Evolutionary conservation across 1,140 invertebrate genomes (phyloP), one percentile per base, ranked within the genome.

Genomic region (Anoplophora glabripennis): DNA sequence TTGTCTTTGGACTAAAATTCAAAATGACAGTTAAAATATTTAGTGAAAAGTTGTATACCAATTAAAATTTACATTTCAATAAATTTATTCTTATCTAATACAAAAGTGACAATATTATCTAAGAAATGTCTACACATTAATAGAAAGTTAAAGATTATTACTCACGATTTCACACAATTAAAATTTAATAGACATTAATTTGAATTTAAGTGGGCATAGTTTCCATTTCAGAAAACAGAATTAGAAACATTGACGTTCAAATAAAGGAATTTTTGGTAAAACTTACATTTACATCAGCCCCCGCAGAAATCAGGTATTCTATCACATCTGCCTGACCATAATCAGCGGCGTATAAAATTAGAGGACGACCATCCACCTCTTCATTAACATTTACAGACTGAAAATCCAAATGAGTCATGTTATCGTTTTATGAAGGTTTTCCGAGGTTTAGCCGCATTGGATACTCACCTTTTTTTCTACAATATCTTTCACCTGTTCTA

Each of bases 281-380:
- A 83, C 87, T 89, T 85, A 97, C 94, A 86, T 98, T 93, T 17
- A 93, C 87, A 81, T 96, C 84, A 51, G 93, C 94, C 69, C 94
- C 94, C 80, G 90, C 91, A 17, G 86, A 82, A 56, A 96, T 78
- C 62, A 98, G 82, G 76, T 90, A 96, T 74, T 90, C 83, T 44
- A 97, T 83, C n/a, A 97, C 91, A 74, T 92, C 90, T 49, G 80
- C 82, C 76, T 98, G 94, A 0, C 94, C 94, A 81, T 96, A 98
- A 80, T 98, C 95, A 45, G 94, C 93, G 37, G 94, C 94, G 81
- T 94, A 94, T 75, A 93, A 87, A 54, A 95, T 80, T 14, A 90
- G 90, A 57, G 85, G 88, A 68, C 93, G 81, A 40, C 92, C 92
- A 77, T 94, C 90, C 47, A 95, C 90, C 70, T 87, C 81, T 69